Percentiles rank a stretch among this genome's conserved stretches.
Conservation (phyloP, 2,797 vertebrate species). For the Oreortyx pictus region DNA sequence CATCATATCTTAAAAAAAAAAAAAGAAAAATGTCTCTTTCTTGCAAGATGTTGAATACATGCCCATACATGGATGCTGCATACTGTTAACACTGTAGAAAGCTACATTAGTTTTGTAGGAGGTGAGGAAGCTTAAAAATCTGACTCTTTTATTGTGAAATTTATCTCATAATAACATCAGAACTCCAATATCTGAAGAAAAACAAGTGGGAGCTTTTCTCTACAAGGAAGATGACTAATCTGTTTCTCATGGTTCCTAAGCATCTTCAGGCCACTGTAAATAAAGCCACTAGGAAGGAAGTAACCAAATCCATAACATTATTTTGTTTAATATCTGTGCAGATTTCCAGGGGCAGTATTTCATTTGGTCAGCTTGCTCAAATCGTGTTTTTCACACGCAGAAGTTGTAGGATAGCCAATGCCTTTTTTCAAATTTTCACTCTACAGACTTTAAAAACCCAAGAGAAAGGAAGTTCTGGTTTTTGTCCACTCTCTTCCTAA, state of each 20-base stretch:
- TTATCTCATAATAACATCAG: background rate
- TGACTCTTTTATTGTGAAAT: background rate
- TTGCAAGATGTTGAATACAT: background rate
- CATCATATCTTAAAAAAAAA: background rate
- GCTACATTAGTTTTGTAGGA: background rate
- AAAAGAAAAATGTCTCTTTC: background rate
- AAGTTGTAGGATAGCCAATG: background rate
- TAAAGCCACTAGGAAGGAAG: background rate
- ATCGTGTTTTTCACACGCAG: background rate
- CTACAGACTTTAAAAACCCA: background rate
- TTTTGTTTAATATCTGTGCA: background rate
- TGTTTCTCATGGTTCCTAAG: background rate
- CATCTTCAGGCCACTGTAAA: background rate
- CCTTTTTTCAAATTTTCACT: background rate
- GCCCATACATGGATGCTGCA: background rate
- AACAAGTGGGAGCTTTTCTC: background rate
- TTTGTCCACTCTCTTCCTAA: background rate
- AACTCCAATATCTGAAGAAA: background rate
- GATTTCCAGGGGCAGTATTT: background rate
- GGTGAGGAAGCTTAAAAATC: background rate
- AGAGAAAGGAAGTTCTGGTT: rapidly evolving
- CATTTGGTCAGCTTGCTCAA: background rate
- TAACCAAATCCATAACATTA: background rate
- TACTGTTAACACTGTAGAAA: background rate
- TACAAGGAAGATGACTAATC: background rate